Conservation (phyloP, 2,888 invertebrate species). For the Matsumyia berberina region DNA sequence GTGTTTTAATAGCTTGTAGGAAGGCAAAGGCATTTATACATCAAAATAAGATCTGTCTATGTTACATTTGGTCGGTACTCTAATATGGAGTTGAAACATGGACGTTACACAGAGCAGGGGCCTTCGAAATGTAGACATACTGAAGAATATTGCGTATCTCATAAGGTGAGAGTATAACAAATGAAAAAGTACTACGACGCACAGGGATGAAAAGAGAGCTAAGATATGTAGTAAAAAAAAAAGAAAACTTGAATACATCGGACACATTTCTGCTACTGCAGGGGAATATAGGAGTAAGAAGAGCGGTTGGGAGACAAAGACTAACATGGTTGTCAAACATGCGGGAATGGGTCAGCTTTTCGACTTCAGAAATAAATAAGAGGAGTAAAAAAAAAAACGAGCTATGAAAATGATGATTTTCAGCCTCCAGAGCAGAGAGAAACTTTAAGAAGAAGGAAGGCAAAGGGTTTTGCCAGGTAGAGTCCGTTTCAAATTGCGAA, state of each 20-base stretch:
- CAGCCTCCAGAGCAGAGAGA: background rate
- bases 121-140: background rate
- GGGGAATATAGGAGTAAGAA: background rate
- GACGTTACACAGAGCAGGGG: background rate
- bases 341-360: background rate
- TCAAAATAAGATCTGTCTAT: background rate
- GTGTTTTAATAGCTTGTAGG: too few species aligned
- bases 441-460: background rate
- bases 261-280: conserved; percentile 6
- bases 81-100: background rate
- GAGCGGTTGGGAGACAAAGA: background rate
- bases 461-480: too few species aligned
- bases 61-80: conserved; percentile 14
- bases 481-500: too few species aligned
- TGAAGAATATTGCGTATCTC: conserved; percentile 12
- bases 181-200: conserved; percentile 15
- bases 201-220: conserved; percentile 3
- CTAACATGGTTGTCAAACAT: conserved; percentile 1
- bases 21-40: too few species aligned
- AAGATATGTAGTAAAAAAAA: background rate
- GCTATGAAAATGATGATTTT: background rate
- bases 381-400: conserved; percentile 14
- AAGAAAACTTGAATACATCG: conserved; percentile 1
- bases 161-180: conserved; percentile 7
- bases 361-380: conserved; percentile 2